Evolutionary conservation across 2,113 vertebrate species (phyloP).

Genomic region (Pleuronectes platessa): DNA sequence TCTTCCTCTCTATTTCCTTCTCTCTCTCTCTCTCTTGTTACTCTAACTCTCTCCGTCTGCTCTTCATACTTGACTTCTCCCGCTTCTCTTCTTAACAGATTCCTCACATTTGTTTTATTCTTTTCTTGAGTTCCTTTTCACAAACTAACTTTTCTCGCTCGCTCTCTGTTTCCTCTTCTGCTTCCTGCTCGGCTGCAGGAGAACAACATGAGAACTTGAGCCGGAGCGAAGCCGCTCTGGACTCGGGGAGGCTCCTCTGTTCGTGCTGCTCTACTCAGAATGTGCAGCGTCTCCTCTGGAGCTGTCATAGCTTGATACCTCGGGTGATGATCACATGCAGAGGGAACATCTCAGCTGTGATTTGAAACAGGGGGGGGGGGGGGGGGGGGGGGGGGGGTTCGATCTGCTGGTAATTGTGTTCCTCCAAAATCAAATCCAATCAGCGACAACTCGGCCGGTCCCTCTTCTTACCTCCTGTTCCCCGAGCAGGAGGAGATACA

Average conservation of each 20-base stretch:
- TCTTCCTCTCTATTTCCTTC: constrained; percentile 38
- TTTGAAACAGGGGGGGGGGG: constrained; percentile 29
- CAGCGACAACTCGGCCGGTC: constrained; percentile 62
- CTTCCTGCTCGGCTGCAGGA: not conserved
- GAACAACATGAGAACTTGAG: too few species aligned
- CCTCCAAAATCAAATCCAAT: constrained; percentile 83
- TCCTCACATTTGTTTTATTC: constrained; percentile 16
- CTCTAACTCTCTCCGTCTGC: constrained; percentile 43
- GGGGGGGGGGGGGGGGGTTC: constrained; percentile 34
- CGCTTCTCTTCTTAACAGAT: constrained; percentile 13
- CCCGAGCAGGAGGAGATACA: constrained; percentile 63
- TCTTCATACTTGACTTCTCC: constrained; percentile 22
- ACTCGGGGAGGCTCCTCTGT: too few species aligned
- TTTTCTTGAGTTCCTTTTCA: not conserved
- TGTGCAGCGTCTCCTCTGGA: constrained; percentile 17
- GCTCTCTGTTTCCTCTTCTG: not conserved
- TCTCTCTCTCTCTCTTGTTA: too few species aligned
- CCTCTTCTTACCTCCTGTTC: constrained; percentile 26
- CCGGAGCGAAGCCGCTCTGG: too few species aligned
- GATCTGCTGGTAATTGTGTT: constrained; percentile 82
- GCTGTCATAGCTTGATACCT: constrained; percentile 39
- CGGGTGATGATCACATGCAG: constrained; percentile 38
- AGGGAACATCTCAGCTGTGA: constrained; percentile 40
- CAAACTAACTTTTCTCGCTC: constrained; percentile 4
- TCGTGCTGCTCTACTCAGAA: constrained; percentile 1